Conservation (phyloP, 2,113 vertebrate species). For the Phasianus colchicus region DNA sequence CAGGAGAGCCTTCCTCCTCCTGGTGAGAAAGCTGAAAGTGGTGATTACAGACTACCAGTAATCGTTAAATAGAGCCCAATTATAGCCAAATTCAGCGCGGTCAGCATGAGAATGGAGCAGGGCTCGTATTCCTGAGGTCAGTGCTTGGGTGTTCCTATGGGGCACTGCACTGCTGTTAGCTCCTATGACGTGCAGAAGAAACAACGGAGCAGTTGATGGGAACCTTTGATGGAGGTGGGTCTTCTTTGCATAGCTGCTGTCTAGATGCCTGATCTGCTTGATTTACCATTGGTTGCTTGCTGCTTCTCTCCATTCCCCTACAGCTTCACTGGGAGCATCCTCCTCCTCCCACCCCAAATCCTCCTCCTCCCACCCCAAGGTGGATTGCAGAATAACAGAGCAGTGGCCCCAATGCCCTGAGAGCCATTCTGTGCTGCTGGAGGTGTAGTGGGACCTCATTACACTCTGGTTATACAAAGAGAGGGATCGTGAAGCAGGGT, state of each 20-base stretch:
- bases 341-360: no score
- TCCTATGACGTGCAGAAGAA: not conserved
- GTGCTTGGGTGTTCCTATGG: not conserved
- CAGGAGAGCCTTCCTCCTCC: not conserved
- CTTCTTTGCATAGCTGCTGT: not conserved
- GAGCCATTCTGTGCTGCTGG: no score
- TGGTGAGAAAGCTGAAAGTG: not conserved
- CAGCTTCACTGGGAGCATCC: no score
- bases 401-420: no score
- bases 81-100: not conserved
- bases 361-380: no score
- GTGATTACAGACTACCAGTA: slow-evolving; percentile 15
- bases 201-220: accelerated
- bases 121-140: not conserved
- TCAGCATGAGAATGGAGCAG: not conserved
- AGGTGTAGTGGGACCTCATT: no score
- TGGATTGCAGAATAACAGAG: no score
- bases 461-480: no score
- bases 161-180: accelerated
- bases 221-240: not conserved
- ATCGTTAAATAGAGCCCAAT: slow-evolving; percentile 20
- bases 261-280: not conserved
- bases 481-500: no score
- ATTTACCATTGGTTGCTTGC: no score
- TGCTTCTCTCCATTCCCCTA: no score